Percentiles rank a stretch among this genome's conserved stretches.
Evolutionary conservation across 2,888 invertebrate genomes (phyloP).

Genomic region (Drosophila infuscata): DNA sequence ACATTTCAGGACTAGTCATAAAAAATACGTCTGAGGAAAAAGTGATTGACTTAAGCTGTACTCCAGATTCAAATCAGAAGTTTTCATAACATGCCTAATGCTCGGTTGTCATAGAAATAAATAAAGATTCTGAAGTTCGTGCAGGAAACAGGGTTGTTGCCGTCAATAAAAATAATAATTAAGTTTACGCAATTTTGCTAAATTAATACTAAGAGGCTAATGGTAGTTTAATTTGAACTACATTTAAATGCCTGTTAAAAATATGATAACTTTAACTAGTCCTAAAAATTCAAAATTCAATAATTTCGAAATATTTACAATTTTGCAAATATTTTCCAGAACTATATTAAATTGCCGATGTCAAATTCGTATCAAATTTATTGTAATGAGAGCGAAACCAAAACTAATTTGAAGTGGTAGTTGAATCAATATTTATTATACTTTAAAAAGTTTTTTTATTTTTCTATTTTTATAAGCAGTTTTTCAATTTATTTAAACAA

Average conservation of each 20-base stretch:
- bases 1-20: conserved; percentile 1
- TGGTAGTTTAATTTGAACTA: neutral
- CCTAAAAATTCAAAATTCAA: neutral
- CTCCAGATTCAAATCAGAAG: neutral
- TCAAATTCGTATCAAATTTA: neutral
- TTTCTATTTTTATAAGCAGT: neutral
- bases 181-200: neutral
- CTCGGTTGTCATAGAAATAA: too few species aligned
- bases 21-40: neutral
- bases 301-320: neutral
- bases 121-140: neutral
- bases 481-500: neutral
- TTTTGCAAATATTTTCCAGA: neutral
- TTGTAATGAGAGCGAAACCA: neutral
- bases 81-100: neutral
- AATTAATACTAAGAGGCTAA: neutral
- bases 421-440: neutral
- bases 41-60: neutral
- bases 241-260: neutral
- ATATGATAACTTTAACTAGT: neutral
- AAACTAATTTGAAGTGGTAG: neutral
- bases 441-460: too few species aligned
- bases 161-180: neutral
- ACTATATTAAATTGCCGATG: neutral
- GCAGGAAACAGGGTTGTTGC: neutral